phyloP scores from a whole-genome alignment of 1,140 invertebrate species.

The Bombus picipes region DNA sequence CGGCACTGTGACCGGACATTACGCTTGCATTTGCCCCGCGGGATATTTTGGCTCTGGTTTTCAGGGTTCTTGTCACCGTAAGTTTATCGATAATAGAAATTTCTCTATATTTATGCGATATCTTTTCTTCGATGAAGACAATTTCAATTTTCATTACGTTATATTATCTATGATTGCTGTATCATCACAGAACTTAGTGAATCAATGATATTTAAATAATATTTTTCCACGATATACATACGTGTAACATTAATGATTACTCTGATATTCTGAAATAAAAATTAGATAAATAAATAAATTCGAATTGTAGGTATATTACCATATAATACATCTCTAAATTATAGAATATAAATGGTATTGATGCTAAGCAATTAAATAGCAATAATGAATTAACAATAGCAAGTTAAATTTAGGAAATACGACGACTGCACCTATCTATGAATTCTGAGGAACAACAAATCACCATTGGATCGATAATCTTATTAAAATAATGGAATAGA shows the following conservation, averaged over 20 bases:
- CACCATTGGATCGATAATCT: neutral
- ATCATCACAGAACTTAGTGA: too few relatives aligned
- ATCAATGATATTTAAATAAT: too few relatives aligned
- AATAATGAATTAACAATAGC: neutral
- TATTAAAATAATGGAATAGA: neutral
- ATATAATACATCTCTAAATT: neutral
- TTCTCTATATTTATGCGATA: neutral
- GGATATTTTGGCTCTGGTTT: conserved; percentile 88
- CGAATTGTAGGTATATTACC: too few relatives aligned
- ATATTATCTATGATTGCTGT: too few relatives aligned
- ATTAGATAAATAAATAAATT: too few relatives aligned
- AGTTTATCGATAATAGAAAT: conserved; percentile 64
- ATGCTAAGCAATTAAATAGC: neutral
- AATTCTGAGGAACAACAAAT: neutral
- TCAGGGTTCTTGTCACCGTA: conserved; percentile 85
- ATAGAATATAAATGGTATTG: neutral
- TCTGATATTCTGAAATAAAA: too few relatives aligned
- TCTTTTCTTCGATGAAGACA: neutral
- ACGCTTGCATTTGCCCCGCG: conserved; percentile 86
- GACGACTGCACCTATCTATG: too few relatives aligned
- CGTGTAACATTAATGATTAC: too few relatives aligned
- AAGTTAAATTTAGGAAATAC: too few relatives aligned
- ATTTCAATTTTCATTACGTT: too few relatives aligned
- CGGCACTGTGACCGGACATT: conserved; percentile 87
- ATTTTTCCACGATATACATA: too few relatives aligned